phyloP scores from a whole-genome alignment of 2,888 invertebrate genomes.

The Chromoteleia sp. region DNA sequence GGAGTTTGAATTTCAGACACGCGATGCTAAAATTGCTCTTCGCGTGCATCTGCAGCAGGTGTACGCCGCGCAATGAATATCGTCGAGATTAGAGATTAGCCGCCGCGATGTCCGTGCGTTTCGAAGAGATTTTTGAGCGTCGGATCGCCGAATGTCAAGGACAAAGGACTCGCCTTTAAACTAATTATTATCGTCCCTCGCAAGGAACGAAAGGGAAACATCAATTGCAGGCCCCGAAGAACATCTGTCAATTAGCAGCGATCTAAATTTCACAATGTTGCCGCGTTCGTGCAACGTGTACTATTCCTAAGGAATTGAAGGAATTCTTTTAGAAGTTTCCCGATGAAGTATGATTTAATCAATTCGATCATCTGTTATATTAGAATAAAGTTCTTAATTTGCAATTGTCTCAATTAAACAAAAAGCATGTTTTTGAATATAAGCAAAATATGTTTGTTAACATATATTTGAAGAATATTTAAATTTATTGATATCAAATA shows the following conservation, averaged over 20 bases:
- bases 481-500: too few species aligned
- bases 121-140: conserved; percentile 34
- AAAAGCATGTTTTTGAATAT: too few species aligned
- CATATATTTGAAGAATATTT: too few species aligned
- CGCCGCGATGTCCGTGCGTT: conserved; percentile 17
- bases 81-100: conserved; percentile 65
- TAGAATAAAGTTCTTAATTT: too few species aligned
- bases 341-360: too few species aligned
- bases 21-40: conserved; percentile 59
- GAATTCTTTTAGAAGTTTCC: too few species aligned
- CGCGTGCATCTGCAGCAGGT: conserved; percentile 67
- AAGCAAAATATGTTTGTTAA: too few species aligned
- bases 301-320: too few species aligned
- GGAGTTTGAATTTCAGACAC: conserved; percentile 58
- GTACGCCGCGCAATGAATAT: conserved; percentile 52
- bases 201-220: not conserved
- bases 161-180: conserved; percentile 28
- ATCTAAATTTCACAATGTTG: not conserved
- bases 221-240: conserved; percentile 17
- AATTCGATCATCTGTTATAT: too few species aligned
- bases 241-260: conserved; percentile 32
- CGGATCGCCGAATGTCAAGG: conserved; percentile 14
- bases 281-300: too few species aligned
- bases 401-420: too few species aligned
- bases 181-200: conserved; percentile 18